A percentile compares a stretch with the other conserved stretches of the same genome.
phyloP scores from a whole-genome alignment of 2,113 vertebrate species.

The Esox niger region DNA sequence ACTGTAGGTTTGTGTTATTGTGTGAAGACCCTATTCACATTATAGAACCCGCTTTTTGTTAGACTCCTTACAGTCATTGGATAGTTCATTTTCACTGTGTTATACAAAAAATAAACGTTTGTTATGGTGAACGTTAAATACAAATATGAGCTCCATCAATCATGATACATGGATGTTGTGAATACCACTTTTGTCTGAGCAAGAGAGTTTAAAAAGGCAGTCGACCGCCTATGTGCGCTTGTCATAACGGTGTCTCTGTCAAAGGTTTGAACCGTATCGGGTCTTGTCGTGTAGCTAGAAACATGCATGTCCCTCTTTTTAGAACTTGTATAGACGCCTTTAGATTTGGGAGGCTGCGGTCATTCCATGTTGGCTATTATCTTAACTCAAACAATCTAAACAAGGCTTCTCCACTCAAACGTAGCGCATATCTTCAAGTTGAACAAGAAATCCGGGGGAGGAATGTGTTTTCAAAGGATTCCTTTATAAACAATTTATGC shows the following conservation, averaged over 20 bases:
- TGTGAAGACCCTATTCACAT: not conserved
- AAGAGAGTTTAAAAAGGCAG: constrained; percentile 27
- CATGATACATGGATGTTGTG: not conserved
- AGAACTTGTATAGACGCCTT: not conserved
- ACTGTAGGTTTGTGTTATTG: not conserved
- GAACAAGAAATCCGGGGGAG: constrained; percentile 38
- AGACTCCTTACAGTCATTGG: not conserved
- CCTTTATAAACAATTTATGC: constrained; percentile 64
- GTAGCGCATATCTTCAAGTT: constrained; percentile 39
- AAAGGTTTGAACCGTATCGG: constrained; percentile 14
- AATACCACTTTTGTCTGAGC: constrained; percentile 1
- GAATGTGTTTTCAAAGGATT: constrained; percentile 51
- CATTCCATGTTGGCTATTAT: constrained; percentile 25
- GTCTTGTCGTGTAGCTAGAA: constrained; percentile 16
- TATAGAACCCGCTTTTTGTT: not conserved
- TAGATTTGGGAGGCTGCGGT: constrained; percentile 28
- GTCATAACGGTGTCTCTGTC: constrained; percentile 24
- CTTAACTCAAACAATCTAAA: constrained; percentile 33
- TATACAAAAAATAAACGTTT: not conserved
- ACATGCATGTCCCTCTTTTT: constrained; percentile 26
- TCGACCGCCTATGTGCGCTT: not conserved
- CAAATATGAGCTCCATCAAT: not conserved
- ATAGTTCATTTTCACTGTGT: not conserved
- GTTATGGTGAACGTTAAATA: not conserved
- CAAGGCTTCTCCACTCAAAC: constrained; percentile 27